Evolutionary conservation across 2,888 invertebrate species (phyloP).

Genomic region (Fissipunctia ypsillon): DNA sequence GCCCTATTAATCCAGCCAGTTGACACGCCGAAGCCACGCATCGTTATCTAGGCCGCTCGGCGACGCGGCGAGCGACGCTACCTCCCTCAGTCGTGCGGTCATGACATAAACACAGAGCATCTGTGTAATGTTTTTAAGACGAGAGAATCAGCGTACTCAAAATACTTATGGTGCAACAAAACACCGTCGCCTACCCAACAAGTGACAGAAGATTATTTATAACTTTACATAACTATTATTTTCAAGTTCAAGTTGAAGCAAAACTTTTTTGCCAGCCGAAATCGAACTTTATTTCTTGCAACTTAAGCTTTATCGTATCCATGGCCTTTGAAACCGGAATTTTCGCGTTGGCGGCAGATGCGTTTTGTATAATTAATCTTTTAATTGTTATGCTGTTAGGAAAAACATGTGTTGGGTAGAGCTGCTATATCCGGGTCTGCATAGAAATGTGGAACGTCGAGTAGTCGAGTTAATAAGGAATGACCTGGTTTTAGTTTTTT

Average conservation of each 20-base stretch:
- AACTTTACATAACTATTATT: constrained; percentile 56
- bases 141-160: constrained; percentile 7
- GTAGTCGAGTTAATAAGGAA: neutral
- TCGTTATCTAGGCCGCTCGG: neutral
- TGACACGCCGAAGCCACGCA: neutral
- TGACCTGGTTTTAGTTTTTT: neutral
- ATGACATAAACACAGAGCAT: neutral
- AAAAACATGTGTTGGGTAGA: constrained; percentile 39
- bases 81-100: neutral
- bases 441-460: constrained; percentile 5
- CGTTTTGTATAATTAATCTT: constrained; percentile 60
- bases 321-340: constrained; percentile 34
- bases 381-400: constrained; percentile 46
- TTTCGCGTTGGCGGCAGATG: constrained; percentile 65
- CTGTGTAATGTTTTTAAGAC: neutral
- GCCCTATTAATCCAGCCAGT: no score
- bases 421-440: constrained; percentile 33
- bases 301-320: constrained; percentile 4
- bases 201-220: constrained; percentile 64
- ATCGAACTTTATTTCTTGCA: neutral
- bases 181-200: constrained; percentile 45
- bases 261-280: constrained; percentile 33
- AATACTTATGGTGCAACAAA: constrained; percentile 10
- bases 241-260: constrained; percentile 74
- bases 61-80: no score